phyloP scores from a whole-genome alignment of 1,140 invertebrate species.

The Micrasema minimum region DNA sequence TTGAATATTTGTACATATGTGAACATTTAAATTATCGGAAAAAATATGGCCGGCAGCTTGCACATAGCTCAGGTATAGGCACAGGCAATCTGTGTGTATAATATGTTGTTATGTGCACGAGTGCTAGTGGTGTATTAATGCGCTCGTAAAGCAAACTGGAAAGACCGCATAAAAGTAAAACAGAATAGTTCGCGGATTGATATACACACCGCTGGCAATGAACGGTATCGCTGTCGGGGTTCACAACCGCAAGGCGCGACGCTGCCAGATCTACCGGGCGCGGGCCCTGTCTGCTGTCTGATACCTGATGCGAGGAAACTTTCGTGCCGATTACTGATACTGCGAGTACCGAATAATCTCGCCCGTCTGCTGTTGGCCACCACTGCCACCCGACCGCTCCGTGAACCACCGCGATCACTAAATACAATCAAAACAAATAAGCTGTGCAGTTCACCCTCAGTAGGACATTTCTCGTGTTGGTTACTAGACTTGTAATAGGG shows the following conservation, averaged over 20 bases:
- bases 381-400: not conserved
- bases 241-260: slow-evolving; percentile 37
- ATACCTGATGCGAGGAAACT: slow-evolving; percentile 3
- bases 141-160: slow-evolving; percentile 17
- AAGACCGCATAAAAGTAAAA: slow-evolving; percentile 26
- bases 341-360: slow-evolving; percentile 1
- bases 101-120: not conserved
- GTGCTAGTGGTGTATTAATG: slow-evolving; percentile 6
- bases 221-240: slow-evolving; percentile 40
- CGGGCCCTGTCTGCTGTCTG: not conserved
- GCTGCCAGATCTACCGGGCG: slow-evolving; percentile 18
- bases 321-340: slow-evolving; percentile 21
- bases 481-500: not conserved
- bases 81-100: slow-evolving; percentile 2
- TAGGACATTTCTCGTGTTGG: slow-evolving; percentile 9
- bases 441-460: slow-evolving; percentile 4
- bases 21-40: no score
- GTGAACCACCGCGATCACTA: not conserved
- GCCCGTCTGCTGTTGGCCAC: not conserved
- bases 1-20: no score
- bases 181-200: slow-evolving; percentile 31
- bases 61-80: not conserved
- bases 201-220: slow-evolving; percentile 30
- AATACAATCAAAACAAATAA: no score
- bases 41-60: no score